Evolutionary conservation across 2,888 invertebrate species (phyloP), one percentile per base, ranked within the genome.

Genomic region (Conus canariensis): DNA sequence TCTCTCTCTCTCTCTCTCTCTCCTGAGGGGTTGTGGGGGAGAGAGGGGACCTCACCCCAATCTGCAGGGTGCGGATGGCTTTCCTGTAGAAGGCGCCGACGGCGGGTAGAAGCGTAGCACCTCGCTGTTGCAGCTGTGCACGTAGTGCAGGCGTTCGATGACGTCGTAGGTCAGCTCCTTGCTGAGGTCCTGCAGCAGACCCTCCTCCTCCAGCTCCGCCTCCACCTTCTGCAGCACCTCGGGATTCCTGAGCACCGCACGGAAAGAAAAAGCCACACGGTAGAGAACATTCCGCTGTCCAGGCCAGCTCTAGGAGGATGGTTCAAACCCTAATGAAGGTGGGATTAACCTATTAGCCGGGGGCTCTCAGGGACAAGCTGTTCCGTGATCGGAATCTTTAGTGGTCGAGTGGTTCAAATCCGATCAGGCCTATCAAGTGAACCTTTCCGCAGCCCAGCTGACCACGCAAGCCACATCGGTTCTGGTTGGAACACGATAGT

Each of bases 121-220:
- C 88, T 94, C 94, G 85, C 94, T 94, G 85, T 93, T 82, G 19
- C 94, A 92, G 80, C 90, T 64, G 60, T 92, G 91, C 10, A 93
- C 90, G 80, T 93, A 94, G 25, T 92, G 88, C 92, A 94, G 90
- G n/a, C 93, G 89, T 12, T 91, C 92, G n/a, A 94, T 82, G n/a
- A 90, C 58, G 85, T 93, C 92, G 77, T 90, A 90, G 30, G 90
- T 93, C 87, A 92, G 58, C 58, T 88, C 64, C 67, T 70, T 91
- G 67, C 85, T 88, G 22, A 88, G 85, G 67, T 87, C 88, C 2
- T 87, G 85, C 25, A 92, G 85, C 74, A 95, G 74, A 8, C 94
- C 94, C 60, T 93, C 89, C 83, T 92, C 89, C 58, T 91, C 74
- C 25, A 96, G 93, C 91, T 95, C 95, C 60, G 91, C 92, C 9